Evolutionary conservation across 2,797 vertebrate genomes (phyloP).

Genomic region (Setipinna tenuifilis): DNA sequence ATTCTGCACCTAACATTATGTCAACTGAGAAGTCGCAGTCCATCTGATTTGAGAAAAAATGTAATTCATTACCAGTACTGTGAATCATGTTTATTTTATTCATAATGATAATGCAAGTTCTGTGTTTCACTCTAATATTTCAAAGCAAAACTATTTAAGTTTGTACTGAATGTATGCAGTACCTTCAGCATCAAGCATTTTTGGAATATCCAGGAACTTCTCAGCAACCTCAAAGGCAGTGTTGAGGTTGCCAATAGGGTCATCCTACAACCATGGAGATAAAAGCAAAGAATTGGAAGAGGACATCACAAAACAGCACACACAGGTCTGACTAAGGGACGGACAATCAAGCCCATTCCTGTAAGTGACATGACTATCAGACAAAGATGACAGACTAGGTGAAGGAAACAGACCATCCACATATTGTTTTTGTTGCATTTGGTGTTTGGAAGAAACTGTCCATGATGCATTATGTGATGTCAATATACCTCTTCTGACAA

Average conservation of each 20-base stretch:
- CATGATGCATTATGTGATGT: not conserved
- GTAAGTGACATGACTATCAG: not conserved
- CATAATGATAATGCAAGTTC: too few relatives aligned
- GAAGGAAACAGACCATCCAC: not conserved
- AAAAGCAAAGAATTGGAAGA: constrained; percentile 19
- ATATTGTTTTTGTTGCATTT: not conserved
- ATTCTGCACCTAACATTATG: too few relatives aligned
- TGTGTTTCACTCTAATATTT: not conserved
- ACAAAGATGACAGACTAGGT: not conserved
- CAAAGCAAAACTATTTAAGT: not conserved
- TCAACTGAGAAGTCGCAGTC: too few relatives aligned
- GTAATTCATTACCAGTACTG: not conserved
- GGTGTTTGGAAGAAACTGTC: not conserved
- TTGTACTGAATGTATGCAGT: constrained; percentile 29
- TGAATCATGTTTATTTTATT: too few relatives aligned
- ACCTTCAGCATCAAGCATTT: constrained; percentile 92
- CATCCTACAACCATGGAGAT: constrained; percentile 73
- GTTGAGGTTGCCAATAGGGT: constrained; percentile 90
- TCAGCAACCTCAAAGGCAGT: constrained; percentile 91
- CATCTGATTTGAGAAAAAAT: too few relatives aligned
- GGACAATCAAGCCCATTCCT: not conserved
- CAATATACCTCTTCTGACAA: not conserved
- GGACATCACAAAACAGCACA: not conserved
- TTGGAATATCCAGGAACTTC: constrained; percentile 91
- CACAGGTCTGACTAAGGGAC: not conserved